phyloP scores from a whole-genome alignment of 2,888 invertebrate species.

The Mechanitis messenoides region DNA sequence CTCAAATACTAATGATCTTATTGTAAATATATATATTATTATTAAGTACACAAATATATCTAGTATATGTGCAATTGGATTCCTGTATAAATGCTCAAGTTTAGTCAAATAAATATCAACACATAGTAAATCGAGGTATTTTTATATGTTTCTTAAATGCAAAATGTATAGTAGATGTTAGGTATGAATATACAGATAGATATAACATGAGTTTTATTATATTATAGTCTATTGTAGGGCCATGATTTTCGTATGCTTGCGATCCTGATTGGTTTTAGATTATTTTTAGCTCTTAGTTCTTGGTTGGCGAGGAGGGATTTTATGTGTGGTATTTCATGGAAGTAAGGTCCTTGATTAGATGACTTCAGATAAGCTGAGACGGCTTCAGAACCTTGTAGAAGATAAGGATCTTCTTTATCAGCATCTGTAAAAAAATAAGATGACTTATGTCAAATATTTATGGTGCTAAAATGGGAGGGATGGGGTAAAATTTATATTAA shows the following conservation, averaged over 20 bases:
- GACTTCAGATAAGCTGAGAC: slow-evolving; percentile 72
- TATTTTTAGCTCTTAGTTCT: slow-evolving; percentile 74
- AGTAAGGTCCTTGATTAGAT: slow-evolving; percentile 77
- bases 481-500: too few relatives aligned
- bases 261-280: slow-evolving; percentile 76
- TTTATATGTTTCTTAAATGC: slow-evolving; percentile 2
- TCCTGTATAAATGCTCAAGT: neutral
- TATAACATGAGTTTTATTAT: slow-evolving; percentile 33
- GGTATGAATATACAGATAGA: slow-evolving; percentile 26
- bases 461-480: too few relatives aligned
- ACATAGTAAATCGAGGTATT: slow-evolving; percentile 1
- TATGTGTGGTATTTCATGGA: slow-evolving; percentile 80
- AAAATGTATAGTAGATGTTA: slow-evolving; percentile 15
- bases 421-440: slow-evolving; percentile 15
- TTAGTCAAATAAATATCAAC: neutral
- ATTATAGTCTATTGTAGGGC: slow-evolving; percentile 73
- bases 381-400: slow-evolving; percentile 77
- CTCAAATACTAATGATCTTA: too few relatives aligned
- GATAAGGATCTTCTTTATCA: slow-evolving; percentile 68
- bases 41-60: too few relatives aligned
- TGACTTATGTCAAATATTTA: too few relatives aligned
- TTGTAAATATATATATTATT: too few relatives aligned
- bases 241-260: slow-evolving; percentile 79
- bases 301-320: slow-evolving; percentile 78
- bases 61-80: too few relatives aligned